A percentile compares a stretch with the other conserved stretches of the same genome.
Conservation (phyloP, 1,140 invertebrate species). For the Drosophila insularis region DNA sequence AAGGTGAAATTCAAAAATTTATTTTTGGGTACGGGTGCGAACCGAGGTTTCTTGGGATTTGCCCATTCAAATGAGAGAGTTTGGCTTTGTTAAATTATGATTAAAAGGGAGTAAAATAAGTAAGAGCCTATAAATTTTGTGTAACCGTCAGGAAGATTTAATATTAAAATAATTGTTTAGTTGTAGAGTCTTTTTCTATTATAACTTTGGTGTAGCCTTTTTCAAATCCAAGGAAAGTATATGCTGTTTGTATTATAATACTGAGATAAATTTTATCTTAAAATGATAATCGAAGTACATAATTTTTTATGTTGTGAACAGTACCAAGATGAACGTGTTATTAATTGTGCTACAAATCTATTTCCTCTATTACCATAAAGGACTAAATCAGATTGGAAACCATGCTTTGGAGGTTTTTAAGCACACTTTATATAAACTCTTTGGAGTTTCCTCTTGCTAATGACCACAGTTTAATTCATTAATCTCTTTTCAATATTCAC, state of each 20-base stretch:
- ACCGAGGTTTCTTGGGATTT: conserved; percentile 22
- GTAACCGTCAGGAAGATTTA: too few species aligned
- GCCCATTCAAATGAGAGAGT: conserved; percentile 15
- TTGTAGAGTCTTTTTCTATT: too few species aligned
- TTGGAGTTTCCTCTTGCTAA: conserved; percentile 2
- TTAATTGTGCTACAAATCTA: too few species aligned
- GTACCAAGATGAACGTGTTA: too few species aligned
- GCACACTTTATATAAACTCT: not conserved
- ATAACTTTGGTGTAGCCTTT: too few species aligned
- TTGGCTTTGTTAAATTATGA: conserved; percentile 32
- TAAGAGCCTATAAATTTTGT: not conserved
- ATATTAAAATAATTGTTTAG: not conserved
- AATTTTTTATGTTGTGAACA: too few species aligned
- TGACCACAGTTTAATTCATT: conserved; percentile 12
- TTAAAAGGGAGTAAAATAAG: not conserved
- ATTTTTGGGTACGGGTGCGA: conserved; percentile 33
- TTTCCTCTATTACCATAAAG: too few species aligned
- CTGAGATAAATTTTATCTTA: too few species aligned
- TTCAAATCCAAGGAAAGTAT: too few species aligned
- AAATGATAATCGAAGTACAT: too few species aligned
- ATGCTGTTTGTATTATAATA: too few species aligned
- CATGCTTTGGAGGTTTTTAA: not conserved
- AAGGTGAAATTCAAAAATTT: conserved; percentile 62
- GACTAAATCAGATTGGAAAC: not conserved
- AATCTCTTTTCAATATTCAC: conserved; percentile 53